Base-by-base conservation (phyloP, 2,797 vertebrate species). In the Alcedo quadribrachys region DNA sequence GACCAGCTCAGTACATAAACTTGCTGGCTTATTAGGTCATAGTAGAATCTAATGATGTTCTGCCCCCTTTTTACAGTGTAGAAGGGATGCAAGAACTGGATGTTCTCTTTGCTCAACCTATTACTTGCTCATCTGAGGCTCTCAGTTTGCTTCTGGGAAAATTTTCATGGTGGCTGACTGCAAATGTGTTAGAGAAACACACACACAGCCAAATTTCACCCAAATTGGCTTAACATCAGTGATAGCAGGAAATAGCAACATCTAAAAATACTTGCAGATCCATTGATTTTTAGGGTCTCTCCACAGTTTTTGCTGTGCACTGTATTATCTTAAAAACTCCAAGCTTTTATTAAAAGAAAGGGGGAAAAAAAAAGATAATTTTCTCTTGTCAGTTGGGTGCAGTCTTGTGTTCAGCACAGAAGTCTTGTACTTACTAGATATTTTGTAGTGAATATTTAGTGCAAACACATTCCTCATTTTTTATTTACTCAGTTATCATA, bases 201-300 rank as follows among this genome's bases (percentile, higher is more conserved):
- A 80, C 55, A 87, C 73, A 19, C 51, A 95, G 95, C 75, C 92
- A 92, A 84, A 93, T 93, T 73, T 95, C 58, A 57, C 78, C 55
- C 58, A 84, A 95, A 94, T 27, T 96, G 93, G 81, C 89, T 86
- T 93, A 87, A 68, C 78, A 37, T 94, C 87, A 94, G 76, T 62
- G 43, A 51, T 37, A 79, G 91, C 7, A 88, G 76, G 96, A 96
- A 96, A 96, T 93, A 96, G 91, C 76, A 94, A 84, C 18, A 4
- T 74, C 94, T 95, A 96, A 96, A 96, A 90, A 94, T 94, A 96
- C 93, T 75, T 79, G 53, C 55, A 90, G 60, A 78, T 93, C 80
- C 92, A 96, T 94, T 95, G 96, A 96, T 96, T 95, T 96, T 94
- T 93, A 87, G 89, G 86, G 81, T 95, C 79, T 94, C 62, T 92